phyloP scores from a whole-genome alignment of 2,797 vertebrate species.

The Anomalospiza imberbis region DNA sequence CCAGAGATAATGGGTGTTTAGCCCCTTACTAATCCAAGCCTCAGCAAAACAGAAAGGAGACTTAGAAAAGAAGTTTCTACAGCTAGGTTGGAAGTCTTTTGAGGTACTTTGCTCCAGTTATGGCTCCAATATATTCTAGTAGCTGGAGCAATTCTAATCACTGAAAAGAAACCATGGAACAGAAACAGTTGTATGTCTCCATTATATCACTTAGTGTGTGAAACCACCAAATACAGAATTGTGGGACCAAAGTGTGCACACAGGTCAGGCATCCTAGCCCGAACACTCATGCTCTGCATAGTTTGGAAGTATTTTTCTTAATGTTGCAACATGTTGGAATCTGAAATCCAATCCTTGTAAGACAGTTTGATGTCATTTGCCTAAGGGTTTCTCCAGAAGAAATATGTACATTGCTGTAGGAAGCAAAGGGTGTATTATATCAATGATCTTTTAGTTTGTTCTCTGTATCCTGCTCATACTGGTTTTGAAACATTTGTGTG shows the following conservation, averaged over 20 bases:
- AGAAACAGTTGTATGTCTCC: background rate
- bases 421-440: background rate
- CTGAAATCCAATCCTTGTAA: background rate
- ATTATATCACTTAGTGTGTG: background rate
- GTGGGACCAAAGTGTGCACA: background rate
- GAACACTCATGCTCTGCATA: background rate
- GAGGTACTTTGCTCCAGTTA: background rate
- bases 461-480: background rate
- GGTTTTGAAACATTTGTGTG: background rate
- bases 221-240: background rate
- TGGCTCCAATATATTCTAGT: background rate
- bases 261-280: fast-evolving
- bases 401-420: background rate
- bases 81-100: background rate
- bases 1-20: background rate
- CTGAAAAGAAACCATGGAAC: background rate
- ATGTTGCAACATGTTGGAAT: background rate
- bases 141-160: background rate
- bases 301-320: background rate
- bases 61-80: background rate
- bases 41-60: background rate
- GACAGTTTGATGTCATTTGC: background rate
- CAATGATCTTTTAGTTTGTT: background rate
- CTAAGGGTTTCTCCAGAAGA: background rate
- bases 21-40: background rate